Evolutionary conservation across 2,113 vertebrate genomes (phyloP), one percentile per base, ranked within the genome.

Genomic region (Oryzias woworae): DNA sequence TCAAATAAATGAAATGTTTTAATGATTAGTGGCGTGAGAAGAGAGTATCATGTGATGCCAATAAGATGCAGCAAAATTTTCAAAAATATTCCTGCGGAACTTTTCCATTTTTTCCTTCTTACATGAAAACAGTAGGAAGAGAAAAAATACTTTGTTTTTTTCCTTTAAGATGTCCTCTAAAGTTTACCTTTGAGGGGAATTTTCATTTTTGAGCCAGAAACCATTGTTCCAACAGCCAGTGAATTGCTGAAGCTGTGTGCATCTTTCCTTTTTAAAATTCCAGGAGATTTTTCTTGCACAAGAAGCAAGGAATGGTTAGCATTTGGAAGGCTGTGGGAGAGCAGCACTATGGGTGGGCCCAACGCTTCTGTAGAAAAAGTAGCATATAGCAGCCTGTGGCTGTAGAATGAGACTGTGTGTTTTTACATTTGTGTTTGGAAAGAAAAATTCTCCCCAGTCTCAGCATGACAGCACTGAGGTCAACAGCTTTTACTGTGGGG

Each of bases 381-480:
- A 56, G 75, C 66, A 69, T 78, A 66, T 47, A 58, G 56, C 52
- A 53, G 63, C 75, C 76, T 45, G 43, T 53, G 64, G 70, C 67
- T 31, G 48, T 48, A 53, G 61, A 52, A 70, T 79, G 61, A 46
- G 71, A 12, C 58, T 53, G 55, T 64, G 71, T 26, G 58, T 56
- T 59, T 23, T 62, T 66, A 65, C 56, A 36, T 78, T 71, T 76
- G 26, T 71, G 59, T 65, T 75, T 58, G 44, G 47, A 67, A 54
- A 54, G 8, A 73, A 44, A 75, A 14, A 80, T 49, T 71, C 20
- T 49, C 62, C 41, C 22, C 51, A 14, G 28, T 62, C 52, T 56
- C 50, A 47, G n/a, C 50, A 77, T 63, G 62, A 59, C 71, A 69
- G 75, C 65, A 67, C 74, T 75, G 62, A 69, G 71, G 53, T 83